Evolutionary conservation across 2,797 vertebrate species (phyloP).

Genomic region (Epinephelus malabaricus): DNA sequence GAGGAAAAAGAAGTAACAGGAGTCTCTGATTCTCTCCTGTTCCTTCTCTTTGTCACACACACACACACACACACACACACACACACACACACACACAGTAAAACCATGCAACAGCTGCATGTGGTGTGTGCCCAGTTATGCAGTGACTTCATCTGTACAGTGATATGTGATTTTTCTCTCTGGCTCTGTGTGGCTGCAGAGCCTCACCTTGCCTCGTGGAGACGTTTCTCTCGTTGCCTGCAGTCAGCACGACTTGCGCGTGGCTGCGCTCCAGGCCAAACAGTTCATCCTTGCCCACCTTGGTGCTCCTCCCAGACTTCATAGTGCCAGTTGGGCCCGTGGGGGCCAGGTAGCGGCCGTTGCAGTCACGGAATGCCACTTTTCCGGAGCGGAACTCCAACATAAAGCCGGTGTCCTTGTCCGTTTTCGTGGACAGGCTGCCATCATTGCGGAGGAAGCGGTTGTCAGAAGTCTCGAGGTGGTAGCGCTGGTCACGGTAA

Average conservation of each 20-base stretch:
- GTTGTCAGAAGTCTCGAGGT: conserved; percentile 93
- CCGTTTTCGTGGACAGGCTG: conserved; percentile 83
- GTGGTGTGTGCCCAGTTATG: conserved; percentile 39
- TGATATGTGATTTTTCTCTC: not conserved
- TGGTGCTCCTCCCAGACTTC: conserved; percentile 90
- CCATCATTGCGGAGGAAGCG: conserved; percentile 93
- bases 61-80: conserved; percentile 4
- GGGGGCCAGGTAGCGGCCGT: conserved; percentile 93
- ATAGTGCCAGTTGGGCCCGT: conserved; percentile 93
- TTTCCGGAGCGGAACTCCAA: conserved; percentile 94
- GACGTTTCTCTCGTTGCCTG: conserved; percentile 94
- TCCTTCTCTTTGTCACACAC: not conserved
- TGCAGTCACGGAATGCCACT: conserved; percentile 93
- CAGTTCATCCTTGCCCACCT: conserved; percentile 94
- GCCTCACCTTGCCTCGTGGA: conserved; percentile 95
- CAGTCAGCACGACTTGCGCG: conserved; percentile 94
- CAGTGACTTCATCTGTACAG: conserved; percentile 30
- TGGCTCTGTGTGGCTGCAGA: conserved; percentile 24
- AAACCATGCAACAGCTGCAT: conserved; percentile 53
- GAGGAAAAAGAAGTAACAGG: conserved; percentile 48
- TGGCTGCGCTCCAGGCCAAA: conserved; percentile 95
- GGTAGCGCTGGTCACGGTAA: conserved; percentile 94
- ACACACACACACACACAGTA: not conserved
- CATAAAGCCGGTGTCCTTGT: conserved; percentile 90
- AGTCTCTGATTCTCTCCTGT: conserved; percentile 29